A percentile compares a stretch with the other conserved stretches of the same genome.
phyloP scores from a whole-genome alignment of 2,113 vertebrate species.

The Alethe castanea region DNA sequence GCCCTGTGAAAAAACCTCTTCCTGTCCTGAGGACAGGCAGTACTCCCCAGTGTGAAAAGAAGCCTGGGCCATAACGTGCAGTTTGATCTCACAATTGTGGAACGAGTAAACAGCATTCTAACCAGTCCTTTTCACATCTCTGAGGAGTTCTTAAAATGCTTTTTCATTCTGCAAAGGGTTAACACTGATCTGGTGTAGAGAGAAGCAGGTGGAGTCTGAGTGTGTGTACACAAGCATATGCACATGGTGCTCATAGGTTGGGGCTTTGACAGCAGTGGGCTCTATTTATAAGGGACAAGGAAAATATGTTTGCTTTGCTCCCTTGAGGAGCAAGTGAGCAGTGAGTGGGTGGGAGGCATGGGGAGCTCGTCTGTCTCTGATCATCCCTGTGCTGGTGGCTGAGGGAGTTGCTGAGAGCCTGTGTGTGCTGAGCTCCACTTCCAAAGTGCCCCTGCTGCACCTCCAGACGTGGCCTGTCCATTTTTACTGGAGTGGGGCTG shows the following conservation, averaged over 20 bases:
- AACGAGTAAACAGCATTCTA: background rate
- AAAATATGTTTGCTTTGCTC: conserved; percentile 47
- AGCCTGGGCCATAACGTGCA: accelerated
- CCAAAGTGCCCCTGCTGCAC: background rate
- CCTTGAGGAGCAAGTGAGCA: conserved; percentile 16
- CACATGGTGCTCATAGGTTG: background rate
- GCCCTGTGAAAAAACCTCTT: background rate
- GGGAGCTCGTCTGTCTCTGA: background rate
- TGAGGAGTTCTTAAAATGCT: background rate
- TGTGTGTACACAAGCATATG: background rate
- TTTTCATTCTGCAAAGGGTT: background rate
- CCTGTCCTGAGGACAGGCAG: background rate
- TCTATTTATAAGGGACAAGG: conserved; percentile 23
- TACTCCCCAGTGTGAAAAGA: background rate
- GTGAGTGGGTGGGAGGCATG: background rate
- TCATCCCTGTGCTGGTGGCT: background rate
- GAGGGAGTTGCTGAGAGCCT: background rate
- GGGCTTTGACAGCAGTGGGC: background rate
- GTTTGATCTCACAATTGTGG: background rate
- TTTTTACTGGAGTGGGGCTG: background rate
- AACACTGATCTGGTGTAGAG: background rate
- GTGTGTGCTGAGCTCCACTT: background rate
- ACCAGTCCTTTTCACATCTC: background rate
- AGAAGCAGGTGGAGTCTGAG: background rate
- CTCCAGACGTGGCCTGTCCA: background rate